These are phyloP conservation scores for Tetranychus cinnabarinus DNA, from an alignment of 1,140 invertebrate species.

Conservation along the genomic window DNA sequence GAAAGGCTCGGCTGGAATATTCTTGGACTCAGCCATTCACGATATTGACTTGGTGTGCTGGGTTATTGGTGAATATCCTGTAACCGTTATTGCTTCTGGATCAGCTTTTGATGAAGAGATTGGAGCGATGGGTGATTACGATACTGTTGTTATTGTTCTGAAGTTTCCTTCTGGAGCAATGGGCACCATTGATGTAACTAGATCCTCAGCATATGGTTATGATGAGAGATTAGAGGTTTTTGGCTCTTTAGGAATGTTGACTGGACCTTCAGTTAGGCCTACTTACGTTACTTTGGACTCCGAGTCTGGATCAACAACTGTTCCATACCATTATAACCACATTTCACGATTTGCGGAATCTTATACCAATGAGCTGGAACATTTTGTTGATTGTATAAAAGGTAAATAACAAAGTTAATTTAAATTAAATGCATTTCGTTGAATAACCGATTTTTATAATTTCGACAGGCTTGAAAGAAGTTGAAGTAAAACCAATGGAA, in stretches of 20 bases:
- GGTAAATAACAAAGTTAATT: not conserved
- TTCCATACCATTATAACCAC: conserved; percentile 36
- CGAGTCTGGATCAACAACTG: conserved; percentile 18
- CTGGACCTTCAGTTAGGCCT: conserved; percentile 30
- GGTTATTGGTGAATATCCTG: conserved; percentile 23
- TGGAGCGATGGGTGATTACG: conserved; percentile 32
- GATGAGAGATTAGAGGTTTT: conserved; percentile 42
- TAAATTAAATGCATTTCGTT: no score
- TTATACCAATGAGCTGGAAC: conserved; percentile 34
- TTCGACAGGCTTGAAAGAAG: no score
- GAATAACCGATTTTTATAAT: no score
- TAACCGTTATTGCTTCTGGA: conserved; percentile 26
- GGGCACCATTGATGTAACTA: conserved; percentile 35
- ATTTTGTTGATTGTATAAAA: conserved; percentile 27
- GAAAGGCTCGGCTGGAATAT: conserved; percentile 38
- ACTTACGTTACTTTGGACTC: conserved; percentile 12
- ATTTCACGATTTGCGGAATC: conserved; percentile 32
- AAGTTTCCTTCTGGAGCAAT: conserved; percentile 36
- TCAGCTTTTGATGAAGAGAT: conserved; percentile 31
- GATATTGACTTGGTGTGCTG: conserved; percentile 32
- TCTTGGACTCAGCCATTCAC: conserved; percentile 43
- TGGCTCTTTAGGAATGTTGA: conserved; percentile 32
- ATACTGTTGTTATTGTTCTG: conserved; percentile 34
- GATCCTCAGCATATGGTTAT: conserved; percentile 37
- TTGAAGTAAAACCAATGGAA: no score